Percentiles rank a stretch among this genome's conserved stretches.
These are phyloP conservation scores for Heliangelus exortis DNA, from an alignment of 2,797 vertebrate genomes.

Conservation along the genomic window DNA sequence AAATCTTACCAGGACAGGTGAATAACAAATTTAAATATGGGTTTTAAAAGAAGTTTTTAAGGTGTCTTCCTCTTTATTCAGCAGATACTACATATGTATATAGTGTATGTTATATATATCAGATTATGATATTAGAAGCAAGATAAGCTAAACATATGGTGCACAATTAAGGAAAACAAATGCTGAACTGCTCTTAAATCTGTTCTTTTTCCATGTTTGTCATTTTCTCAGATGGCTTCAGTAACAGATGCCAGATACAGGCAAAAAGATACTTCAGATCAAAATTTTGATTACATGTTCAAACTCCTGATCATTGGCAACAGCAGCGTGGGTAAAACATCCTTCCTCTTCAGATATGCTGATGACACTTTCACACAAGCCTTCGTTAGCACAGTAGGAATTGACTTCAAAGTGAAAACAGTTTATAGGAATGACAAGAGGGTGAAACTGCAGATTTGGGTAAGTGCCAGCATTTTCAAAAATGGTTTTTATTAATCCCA, in stretches of 20 bases:
- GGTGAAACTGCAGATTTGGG: slow-evolving; percentile 98
- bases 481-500: background rate
- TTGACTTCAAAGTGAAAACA: slow-evolving; percentile 99
- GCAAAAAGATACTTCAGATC: slow-evolving; percentile 93
- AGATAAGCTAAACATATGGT: slow-evolving; percentile 21
- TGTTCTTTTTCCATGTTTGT: slow-evolving; percentile 51
- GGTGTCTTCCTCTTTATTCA: background rate
- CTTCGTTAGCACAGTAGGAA: slow-evolving; percentile 96
- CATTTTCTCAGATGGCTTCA: slow-evolving; percentile 90
- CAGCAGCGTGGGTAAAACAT: slow-evolving; percentile 97
- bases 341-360: slow-evolving; percentile 94
- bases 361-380: slow-evolving; percentile 96
- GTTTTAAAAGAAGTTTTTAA: background rate
- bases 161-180: background rate
- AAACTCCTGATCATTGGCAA: slow-evolving; percentile 97
- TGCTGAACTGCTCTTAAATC: slow-evolving; percentile 46
- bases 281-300: slow-evolving; percentile 99
- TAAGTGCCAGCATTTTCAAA: slow-evolving; percentile 73
- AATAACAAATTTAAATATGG: background rate
- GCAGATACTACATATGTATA: background rate
- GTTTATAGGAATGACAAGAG: slow-evolving; percentile 96
- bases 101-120: too few species aligned
- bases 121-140: background rate
- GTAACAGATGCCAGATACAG: slow-evolving; percentile 91
- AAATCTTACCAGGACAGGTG: background rate